phyloP scores from a whole-genome alignment of 2,113 vertebrate genomes.

The Cavia aperea region DNA sequence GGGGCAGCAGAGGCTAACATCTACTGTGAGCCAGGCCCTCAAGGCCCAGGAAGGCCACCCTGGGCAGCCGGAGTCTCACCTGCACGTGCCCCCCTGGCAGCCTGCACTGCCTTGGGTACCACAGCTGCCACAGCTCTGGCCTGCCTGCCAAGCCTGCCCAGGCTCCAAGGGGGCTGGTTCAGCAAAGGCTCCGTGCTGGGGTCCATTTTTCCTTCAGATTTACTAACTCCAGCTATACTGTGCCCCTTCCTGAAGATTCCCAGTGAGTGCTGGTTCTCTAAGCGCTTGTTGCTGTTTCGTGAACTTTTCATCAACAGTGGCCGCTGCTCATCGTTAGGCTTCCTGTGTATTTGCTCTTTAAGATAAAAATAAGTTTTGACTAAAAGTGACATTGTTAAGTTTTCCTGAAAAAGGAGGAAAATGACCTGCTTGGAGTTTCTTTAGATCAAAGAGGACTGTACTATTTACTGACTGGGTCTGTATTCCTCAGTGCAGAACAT shows the following conservation, averaged over 20 bases:
- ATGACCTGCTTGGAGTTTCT: not conserved
- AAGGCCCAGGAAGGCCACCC: not conserved
- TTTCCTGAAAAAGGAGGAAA: slow-evolving; percentile 30
- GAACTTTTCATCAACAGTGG: not conserved
- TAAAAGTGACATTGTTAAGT: not conserved
- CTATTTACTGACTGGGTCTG: not conserved
- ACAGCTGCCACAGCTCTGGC: not conserved
- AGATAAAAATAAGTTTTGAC: not conserved
- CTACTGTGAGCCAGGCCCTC: not conserved
- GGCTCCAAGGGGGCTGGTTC: not conserved
- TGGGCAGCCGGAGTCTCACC: not conserved
- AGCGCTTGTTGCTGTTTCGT: not conserved
- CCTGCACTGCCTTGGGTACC: no score
- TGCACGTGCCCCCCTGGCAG: not conserved
- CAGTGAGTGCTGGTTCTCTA: not conserved
- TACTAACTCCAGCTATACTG: not conserved
- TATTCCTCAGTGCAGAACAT: not conserved
- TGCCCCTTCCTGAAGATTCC: not conserved
- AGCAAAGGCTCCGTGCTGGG: not conserved
- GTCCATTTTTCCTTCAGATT: not conserved
- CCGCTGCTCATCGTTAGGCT: not conserved
- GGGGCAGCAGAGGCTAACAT: not conserved
- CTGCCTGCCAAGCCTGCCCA: not conserved
- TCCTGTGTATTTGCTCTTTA: not conserved
- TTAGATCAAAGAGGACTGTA: not conserved